Evolutionary conservation across 2,888 invertebrate genomes (phyloP), one percentile per base, ranked within the genome.

Genomic region (Drosophila kuntzei): DNA sequence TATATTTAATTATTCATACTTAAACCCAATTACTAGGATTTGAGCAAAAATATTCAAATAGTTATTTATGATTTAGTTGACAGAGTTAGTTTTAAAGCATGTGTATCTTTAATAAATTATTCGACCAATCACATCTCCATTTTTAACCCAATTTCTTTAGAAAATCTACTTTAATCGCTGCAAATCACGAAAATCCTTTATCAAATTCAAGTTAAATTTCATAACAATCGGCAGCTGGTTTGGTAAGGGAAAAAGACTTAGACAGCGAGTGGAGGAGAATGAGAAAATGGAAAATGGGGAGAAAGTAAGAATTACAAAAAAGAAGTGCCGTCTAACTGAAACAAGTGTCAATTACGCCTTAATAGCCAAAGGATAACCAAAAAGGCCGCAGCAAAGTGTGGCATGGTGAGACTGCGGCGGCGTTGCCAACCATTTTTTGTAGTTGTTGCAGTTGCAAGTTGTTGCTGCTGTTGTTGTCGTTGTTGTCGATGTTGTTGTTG

Each of bases 311-410:
- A 36, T 9, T 39, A 60, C 49, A 61, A 64, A 60, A 59, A 59
- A 44, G 43, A 46, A 36, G 54, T 57, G 67, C 29, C 60, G 62
- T 46, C 62, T 54, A 76, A 66, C 78, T 73, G 67, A 66, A 75
- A 78, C 75, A 79, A 86, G 85, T 86, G 85, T 87, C 85, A 86
- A 86, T 86, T 86, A 86, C 85, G 80, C 79, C 73, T 67, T 88
- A 86, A 88, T 88, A 66, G 85, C 88, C 67, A 88, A 83, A 77
- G 89, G 89, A 88, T 86, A 80, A 83, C 84, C 87, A 59, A 87
- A 86, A 86, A 83, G 70, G 81, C 85, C 85, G 78, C 89, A 83
- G 84, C 87, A 86, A 88, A 85, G 85, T 83, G 84, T 78, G 73
- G 72, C 77, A 68, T 80, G 88, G 88, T 80, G 67, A 77, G 71